phyloP scores from a whole-genome alignment of 1,140 invertebrate genomes.

The Trichomalopsis sarcophagae region DNA sequence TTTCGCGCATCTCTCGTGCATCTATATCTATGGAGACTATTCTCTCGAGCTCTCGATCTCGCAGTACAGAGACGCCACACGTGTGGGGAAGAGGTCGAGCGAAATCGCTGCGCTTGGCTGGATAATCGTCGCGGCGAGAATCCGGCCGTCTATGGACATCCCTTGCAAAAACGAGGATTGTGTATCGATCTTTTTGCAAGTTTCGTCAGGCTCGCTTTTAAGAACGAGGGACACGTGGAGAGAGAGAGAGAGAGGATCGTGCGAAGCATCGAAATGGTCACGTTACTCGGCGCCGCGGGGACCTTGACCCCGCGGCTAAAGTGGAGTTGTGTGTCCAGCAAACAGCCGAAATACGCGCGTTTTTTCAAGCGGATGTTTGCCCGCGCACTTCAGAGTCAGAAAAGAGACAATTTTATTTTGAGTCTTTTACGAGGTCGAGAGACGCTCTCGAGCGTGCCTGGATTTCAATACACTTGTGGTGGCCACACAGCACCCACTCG shows the following conservation, averaged over 20 bases:
- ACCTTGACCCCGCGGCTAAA: conserved; percentile 50
- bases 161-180: background rate
- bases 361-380: background rate
- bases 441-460: background rate
- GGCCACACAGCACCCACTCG: no score
- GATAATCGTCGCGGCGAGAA: conserved; percentile 51
- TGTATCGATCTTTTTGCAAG: background rate
- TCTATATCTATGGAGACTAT: no score
- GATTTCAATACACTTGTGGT: no score
- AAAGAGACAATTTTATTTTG: background rate
- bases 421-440: background rate
- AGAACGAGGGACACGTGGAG: no score
- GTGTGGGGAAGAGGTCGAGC: conserved; percentile 18
- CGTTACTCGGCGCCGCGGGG: background rate
- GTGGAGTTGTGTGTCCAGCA: background rate
- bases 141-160: background rate
- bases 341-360: background rate
- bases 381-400: background rate
- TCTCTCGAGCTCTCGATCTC: background rate
- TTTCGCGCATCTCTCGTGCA: conserved; percentile 48
- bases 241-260: conserved; percentile 12
- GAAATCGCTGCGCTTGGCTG: conserved; percentile 60
- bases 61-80: no score
- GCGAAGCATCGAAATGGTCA: conserved; percentile 43
- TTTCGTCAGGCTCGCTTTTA: no score